Evolutionary conservation across 2,888 invertebrate genomes (phyloP).

Genomic region (Diaperis boleti): DNA sequence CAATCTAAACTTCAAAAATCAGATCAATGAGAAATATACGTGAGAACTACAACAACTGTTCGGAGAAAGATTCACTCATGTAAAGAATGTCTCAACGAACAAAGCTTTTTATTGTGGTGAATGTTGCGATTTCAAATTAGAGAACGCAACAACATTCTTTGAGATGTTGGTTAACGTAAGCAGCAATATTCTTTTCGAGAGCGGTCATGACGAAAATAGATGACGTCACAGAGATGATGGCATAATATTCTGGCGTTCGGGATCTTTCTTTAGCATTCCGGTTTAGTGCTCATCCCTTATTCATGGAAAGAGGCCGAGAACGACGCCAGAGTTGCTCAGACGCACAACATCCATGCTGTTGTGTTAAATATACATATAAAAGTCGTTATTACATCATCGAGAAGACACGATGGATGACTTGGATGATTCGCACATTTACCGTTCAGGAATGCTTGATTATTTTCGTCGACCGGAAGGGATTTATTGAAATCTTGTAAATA

Average conservation of each 20-base stretch:
- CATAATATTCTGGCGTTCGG: constrained; percentile 20
- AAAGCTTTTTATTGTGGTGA: no score
- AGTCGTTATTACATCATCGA: constrained; percentile 33
- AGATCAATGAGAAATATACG: no score
- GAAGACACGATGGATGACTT: background rate
- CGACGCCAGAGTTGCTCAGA: constrained; percentile 27
- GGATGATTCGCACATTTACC: background rate
- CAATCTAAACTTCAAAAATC: no score
- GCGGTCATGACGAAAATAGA: constrained; percentile 9
- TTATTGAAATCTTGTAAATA: no score
- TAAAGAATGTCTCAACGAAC: no score
- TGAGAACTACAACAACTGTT: no score
- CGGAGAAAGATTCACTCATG: no score
- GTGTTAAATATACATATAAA: constrained; percentile 36
- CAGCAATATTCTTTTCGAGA: constrained; percentile 10
- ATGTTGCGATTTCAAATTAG: no score
- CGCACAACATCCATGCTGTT: constrained; percentile 12
- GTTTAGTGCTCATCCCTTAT: constrained; percentile 39
- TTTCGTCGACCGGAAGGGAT: background rate
- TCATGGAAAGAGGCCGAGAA: constrained; percentile 34
- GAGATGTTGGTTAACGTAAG: constrained; percentile 16
- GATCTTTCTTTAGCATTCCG: constrained; percentile 31
- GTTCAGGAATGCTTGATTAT: background rate
- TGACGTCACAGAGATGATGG: constrained; percentile 38
- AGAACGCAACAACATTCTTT: constrained; percentile 17